Percentiles rank a stretch among this genome's conserved stretches.
phyloP scores from a whole-genome alignment of 2,113 vertebrate species.

The Phoenicopterus ruber region DNA sequence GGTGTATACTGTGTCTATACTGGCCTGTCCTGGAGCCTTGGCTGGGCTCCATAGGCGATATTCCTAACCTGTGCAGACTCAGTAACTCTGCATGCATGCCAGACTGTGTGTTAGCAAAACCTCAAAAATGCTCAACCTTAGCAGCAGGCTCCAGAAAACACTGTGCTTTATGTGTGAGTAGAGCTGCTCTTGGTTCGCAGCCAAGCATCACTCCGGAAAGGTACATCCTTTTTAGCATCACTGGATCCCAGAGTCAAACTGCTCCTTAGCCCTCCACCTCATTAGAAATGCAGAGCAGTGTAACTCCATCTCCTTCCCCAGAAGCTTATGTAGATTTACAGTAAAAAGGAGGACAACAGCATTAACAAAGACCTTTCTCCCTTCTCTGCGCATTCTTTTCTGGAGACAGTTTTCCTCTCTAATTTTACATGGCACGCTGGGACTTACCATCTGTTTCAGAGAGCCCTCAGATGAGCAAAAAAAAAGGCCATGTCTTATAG shows the following conservation, averaged over 20 bases:
- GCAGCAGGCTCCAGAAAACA: neutral
- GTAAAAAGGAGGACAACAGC: neutral
- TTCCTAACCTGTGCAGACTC: neutral
- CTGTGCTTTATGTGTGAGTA: neutral
- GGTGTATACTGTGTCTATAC: neutral
- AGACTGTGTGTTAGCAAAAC: neutral
- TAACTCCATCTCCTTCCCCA: neutral
- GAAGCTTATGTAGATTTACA: neutral
- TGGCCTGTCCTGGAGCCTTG: neutral
- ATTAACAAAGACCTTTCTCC: constrained; percentile 14
- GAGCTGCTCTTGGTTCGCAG: neutral
- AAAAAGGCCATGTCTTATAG: neutral
- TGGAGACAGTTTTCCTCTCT: neutral
- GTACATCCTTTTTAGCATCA: neutral
- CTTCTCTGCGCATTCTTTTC: neutral
- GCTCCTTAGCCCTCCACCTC: neutral
- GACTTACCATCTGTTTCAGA: constrained; percentile 40
- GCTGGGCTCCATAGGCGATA: neutral
- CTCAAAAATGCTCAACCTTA: neutral
- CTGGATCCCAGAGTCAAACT: neutral
- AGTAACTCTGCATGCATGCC: neutral
- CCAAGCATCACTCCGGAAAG: neutral
- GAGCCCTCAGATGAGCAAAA: neutral
- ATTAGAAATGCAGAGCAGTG: neutral
- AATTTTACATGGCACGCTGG: constrained; percentile 4